These are phyloP conservation scores for Craniophora ligustri DNA, from an alignment of 2,888 invertebrate species.

Conservation along the genomic window DNA sequence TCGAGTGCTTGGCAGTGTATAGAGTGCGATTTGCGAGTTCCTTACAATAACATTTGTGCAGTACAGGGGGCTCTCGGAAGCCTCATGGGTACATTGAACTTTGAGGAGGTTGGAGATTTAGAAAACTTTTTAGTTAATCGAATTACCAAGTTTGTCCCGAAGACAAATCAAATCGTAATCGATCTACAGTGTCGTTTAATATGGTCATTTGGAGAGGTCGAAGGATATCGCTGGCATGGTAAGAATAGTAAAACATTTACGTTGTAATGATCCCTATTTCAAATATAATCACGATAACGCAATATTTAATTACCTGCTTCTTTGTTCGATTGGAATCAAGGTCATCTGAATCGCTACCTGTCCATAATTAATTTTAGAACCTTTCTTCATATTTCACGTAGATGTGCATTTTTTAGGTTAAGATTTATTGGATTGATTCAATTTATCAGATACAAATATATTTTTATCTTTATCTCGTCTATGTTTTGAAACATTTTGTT, in stretches of 20 bases:
- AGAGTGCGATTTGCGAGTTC: conserved; percentile 83
- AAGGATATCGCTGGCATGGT: conserved; percentile 89
- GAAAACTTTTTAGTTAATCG: conserved; percentile 87
- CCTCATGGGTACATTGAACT: conserved; percentile 84
- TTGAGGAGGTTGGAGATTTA: conserved; percentile 85
- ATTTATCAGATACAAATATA: conserved; percentile 45
- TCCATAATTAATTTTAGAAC: not conserved
- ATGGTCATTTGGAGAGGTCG: conserved; percentile 89
- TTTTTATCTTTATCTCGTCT: conserved; percentile 48
- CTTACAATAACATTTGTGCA: conserved; percentile 83
- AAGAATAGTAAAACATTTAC: conserved; percentile 48
- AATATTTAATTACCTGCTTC: not conserved
- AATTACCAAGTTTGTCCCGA: conserved; percentile 86
- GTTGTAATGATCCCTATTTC: not conserved
- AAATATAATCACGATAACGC: not conserved
- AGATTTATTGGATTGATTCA: conserved; percentile 34
- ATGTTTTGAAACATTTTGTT: conserved; percentile 28
- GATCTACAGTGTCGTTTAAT: conserved; percentile 90
- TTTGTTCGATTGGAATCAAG: not conserved
- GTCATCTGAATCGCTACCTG: not conserved
- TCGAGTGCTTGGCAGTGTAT: conserved; percentile 89
- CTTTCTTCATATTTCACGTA: not conserved
- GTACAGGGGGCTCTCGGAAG: conserved; percentile 87
- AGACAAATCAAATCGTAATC: conserved; percentile 89
- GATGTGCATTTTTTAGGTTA: conserved; percentile 35